phyloP scores from a whole-genome alignment of 1,140 invertebrate genomes.

The Heliconius melpomene region DNA sequence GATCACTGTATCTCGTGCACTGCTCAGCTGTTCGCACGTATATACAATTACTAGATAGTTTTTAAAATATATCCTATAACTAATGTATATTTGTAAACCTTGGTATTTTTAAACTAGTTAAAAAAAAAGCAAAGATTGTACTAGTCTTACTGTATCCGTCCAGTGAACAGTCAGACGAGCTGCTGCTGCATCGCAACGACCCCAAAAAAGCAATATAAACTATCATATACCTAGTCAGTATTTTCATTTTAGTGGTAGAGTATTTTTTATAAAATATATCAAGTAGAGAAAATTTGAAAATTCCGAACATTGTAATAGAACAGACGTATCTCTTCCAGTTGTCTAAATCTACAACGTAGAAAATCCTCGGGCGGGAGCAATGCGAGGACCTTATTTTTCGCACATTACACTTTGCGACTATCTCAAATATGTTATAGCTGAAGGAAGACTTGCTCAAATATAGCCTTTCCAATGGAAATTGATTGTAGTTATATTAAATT shows the following conservation, averaged over 20 bases:
- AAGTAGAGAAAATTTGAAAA: conserved; percentile 4
- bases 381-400: conserved; percentile 70
- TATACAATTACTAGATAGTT: conserved; percentile 38
- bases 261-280: background rate
- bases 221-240: too few species aligned
- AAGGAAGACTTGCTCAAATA: conserved; percentile 12
- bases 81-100: too few species aligned
- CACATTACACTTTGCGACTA: conserved; percentile 70
- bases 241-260: background rate
- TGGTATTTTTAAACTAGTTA: too few species aligned
- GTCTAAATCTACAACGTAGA: conserved; percentile 24
- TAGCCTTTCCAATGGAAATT: background rate
- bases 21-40: conserved; percentile 36
- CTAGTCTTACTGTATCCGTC: too few species aligned
- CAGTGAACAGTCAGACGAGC: too few species aligned
- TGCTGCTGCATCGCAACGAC: too few species aligned
- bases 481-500: background rate
- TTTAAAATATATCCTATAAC: background rate
- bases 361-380: conserved; percentile 36
- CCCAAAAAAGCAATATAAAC: too few species aligned
- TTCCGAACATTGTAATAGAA: background rate
- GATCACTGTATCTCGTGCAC: conserved; percentile 57
- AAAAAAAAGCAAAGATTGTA: too few species aligned
- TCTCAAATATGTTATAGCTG: conserved; percentile 63
- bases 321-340: conserved; percentile 26